Evolutionary conservation across 2,888 invertebrate genomes (phyloP), one percentile per base, ranked within the genome.

Genomic region (Harpagoxenus sublaevis): DNA sequence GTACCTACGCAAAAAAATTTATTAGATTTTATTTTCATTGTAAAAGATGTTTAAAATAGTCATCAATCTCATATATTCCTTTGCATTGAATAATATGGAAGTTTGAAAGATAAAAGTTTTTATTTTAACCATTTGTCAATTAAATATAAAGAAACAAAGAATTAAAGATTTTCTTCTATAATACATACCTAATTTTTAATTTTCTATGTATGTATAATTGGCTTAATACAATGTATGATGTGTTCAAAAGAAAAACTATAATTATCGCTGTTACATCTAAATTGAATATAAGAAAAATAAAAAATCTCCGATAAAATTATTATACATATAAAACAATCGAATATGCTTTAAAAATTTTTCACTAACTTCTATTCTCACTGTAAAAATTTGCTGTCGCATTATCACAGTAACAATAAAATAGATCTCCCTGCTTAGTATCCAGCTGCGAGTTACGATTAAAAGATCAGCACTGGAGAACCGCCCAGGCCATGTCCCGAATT

Each of bases 331-430:
- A 5, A 57, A 71, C 9, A 57, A 9, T 4, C n/a, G 6, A 23
- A 62, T 42, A n/a, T 10, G 12, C 1, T 35, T 78, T 39, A 1
- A 0, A 65, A 55, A 31, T 75, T 65, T 9, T 12, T 68, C 42
- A 39, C 23, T 75, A 53, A 23, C 8, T 63, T 31, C 39, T 65
- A 48, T 42, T 35, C 12, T 57, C n/a, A 35, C 62, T 73, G 83
- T 87, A 84, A 89, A 89, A 84, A 87, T 86, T 84, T 71, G 55
- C 86, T 83, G 70, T 83, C 63, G 71, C 88, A 88, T 91, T 89
- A 91, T 90, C 91, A 88, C 87, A 89, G 89, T 89, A 91, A 93
- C 91, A 92, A 94, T 94, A 94, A 93, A 93, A 94, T 89, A 89
- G 89, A 89, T 84, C 73, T 83, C 83, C 82, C 84, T 84, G 88